Percentiles rank a stretch among this genome's conserved stretches.
These are phyloP conservation scores for Drosophila melanogaster DNA, from an alignment of 1,140 invertebrate genomes.

Conservation along the genomic window DNA sequence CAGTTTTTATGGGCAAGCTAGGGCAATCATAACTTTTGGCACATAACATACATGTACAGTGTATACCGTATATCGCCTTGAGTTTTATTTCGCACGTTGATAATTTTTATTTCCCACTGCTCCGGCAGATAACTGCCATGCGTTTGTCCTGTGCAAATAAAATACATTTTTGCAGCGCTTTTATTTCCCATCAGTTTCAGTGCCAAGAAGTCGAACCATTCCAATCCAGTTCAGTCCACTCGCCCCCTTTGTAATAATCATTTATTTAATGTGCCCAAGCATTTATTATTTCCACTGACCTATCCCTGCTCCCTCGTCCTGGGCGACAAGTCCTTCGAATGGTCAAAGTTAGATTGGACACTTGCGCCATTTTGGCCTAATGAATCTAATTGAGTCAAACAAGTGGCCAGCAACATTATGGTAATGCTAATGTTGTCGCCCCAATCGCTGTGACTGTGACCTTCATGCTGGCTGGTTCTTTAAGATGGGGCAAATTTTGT, in stretches of 20 bases:
- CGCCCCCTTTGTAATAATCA: slow-evolving; percentile 68
- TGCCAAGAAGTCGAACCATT: slow-evolving; percentile 7
- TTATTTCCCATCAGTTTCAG: slow-evolving; percentile 61
- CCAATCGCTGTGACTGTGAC: slow-evolving; percentile 34
- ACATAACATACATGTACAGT: slow-evolving; percentile 2
- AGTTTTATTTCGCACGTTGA: slow-evolving; percentile 72
- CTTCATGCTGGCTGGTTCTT: slow-evolving; percentile 26
- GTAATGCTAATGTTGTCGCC: slow-evolving; percentile 53
- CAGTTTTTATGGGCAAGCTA: slow-evolving; percentile 66
- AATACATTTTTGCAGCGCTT: slow-evolving; percentile 67
- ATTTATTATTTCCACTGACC: slow-evolving; percentile 76
- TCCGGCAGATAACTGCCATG: slow-evolving; percentile 23
- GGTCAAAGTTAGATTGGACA: slow-evolving; percentile 81
- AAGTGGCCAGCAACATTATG: slow-evolving; percentile 56
- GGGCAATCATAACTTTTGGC: slow-evolving; percentile 73
- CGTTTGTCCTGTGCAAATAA: slow-evolving; percentile 65
- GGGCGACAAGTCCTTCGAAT: slow-evolving; percentile 41
- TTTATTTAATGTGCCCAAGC: slow-evolving; percentile 75
- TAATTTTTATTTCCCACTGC: slow-evolving; percentile 75
- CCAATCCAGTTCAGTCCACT: not conserved
- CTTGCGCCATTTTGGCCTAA: slow-evolving; percentile 68
- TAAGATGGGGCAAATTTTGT: slow-evolving; percentile 11
- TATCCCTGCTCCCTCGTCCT: slow-evolving; percentile 4
- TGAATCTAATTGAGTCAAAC: slow-evolving; percentile 79
- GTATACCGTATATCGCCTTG: slow-evolving; percentile 30